Evolutionary conservation across 2,113 vertebrate species (phyloP).

Genomic region (Lagopus muta): DNA sequence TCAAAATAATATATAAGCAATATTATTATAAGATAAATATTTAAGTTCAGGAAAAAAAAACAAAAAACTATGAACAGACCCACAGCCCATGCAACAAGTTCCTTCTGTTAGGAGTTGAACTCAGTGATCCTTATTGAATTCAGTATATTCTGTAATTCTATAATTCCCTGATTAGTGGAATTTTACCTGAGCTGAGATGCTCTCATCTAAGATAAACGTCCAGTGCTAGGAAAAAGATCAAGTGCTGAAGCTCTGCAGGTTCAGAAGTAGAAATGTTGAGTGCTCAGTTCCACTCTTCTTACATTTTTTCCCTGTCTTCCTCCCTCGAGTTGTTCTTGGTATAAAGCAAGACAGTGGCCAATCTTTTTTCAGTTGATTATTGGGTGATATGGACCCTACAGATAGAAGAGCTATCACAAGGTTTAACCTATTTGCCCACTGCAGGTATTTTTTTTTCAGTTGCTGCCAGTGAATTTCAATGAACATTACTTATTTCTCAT

Average conservation of each 20-base stretch:
- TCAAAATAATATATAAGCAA: not conserved
- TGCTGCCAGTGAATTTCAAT: constrained; percentile 1
- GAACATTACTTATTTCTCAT: not conserved
- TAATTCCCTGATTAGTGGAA: too few species aligned
- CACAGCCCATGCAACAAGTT: not conserved
- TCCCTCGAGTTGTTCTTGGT: not conserved
- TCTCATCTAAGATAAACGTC: not conserved
- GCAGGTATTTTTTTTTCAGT: not conserved
- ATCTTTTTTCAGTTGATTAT: not conserved
- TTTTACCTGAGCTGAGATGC: not conserved
- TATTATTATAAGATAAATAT: not conserved
- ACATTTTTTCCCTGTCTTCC: not conserved
- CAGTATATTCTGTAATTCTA: too few species aligned
- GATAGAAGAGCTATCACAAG: not conserved
- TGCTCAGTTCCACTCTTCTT: not conserved
- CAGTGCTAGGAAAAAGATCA: not conserved
- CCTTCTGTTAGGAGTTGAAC: not conserved
- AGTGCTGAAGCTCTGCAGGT: not conserved
- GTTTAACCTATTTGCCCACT: not conserved
- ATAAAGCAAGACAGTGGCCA: not conserved
- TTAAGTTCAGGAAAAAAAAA: not conserved
- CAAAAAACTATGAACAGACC: not conserved
- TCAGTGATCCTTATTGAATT: too few species aligned
- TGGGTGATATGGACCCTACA: not conserved
- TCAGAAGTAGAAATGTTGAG: not conserved